Base-by-base conservation (phyloP, 2,888 invertebrate genomes). In the Folsomia manolachei region DNA sequence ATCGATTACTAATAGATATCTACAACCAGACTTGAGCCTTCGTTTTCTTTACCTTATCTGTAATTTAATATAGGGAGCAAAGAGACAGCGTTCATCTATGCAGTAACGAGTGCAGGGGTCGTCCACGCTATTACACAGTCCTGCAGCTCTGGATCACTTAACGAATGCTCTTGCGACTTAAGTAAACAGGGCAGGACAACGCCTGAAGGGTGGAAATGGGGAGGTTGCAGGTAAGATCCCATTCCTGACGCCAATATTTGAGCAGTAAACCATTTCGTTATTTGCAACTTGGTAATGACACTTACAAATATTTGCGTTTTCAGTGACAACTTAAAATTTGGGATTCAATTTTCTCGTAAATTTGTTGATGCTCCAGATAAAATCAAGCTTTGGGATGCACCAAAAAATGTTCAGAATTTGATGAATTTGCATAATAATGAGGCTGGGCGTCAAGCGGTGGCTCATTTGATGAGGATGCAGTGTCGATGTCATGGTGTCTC, bases 401-500 rank as follows among this genome's bases (percentile, higher is more conserved):
- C 79, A n/a, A 80, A 80, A 69, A 85, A 85, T 78, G 84, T 86
- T 52, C 82, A 86, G 53, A 85, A 85, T 78, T 82, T 86, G 76
- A 86, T 87, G 86, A 87, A 87, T 82, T 82, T 87, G 51, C 87
- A 88, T 82, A 88, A 88, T 81, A 87, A 87, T 80, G 85, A 86
- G 82, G 87, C 86, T 11, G 88, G 88, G 27, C 81, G 87, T 76
- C 83, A 85, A 83, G 87, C 84, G 25, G 83, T 86, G 25, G 80
- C 83, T 27, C 80, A 83, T 53, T 79, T 85, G 77, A 87, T 88
- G 86, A 83, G 84, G 68, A 83, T 85, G 80, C 85, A 85, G 78
- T 88, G 88, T 78, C 85, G 87, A 11, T 88, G 88, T 79, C 88
- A 88, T 81, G 88, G 88, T 19, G 86, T 88, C 11, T n/a, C n/a